Conservation (phyloP, 2,113 vertebrate species). For the Sterrhoptilus dennistouni region DNA sequence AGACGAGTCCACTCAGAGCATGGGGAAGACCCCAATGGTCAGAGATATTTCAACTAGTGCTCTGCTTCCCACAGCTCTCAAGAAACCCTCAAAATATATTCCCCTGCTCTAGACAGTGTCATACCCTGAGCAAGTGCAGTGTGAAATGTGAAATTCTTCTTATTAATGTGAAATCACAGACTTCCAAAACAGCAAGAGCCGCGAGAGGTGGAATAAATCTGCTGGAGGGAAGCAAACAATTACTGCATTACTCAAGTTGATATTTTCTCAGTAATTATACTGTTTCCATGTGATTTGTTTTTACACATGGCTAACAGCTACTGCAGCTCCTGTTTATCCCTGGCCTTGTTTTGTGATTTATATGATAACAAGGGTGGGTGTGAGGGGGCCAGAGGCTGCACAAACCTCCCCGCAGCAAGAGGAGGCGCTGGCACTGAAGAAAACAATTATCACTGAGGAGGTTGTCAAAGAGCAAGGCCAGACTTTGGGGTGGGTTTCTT, state of each 20-base stretch:
- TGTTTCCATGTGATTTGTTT: slow-evolving; percentile 61
- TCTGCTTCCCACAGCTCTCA: background rate
- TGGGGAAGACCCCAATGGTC: background rate
- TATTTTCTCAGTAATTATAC: slow-evolving; percentile 63
- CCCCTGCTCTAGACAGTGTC: background rate
- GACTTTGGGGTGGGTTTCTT: background rate
- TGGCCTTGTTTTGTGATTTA: slow-evolving; percentile 40
- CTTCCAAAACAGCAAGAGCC: slow-evolving; percentile 13
- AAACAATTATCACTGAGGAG: slow-evolving; percentile 11
- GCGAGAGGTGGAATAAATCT: slow-evolving; percentile 35
- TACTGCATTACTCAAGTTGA: slow-evolving; percentile 61
- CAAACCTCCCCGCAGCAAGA: background rate
- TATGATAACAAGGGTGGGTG: slow-evolving; percentile 49
- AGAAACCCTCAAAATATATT: background rate
- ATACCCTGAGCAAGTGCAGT: background rate
- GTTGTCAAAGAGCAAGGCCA: background rate
- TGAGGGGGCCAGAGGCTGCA: background rate
- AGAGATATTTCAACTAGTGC: background rate
- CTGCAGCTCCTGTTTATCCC: slow-evolving; percentile 54
- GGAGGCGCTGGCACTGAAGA: slow-evolving; percentile 13
- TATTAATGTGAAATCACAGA: slow-evolving; percentile 30
- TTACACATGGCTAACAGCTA: slow-evolving; percentile 55
- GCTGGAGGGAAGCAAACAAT: slow-evolving; percentile 62
- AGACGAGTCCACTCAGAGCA: background rate
- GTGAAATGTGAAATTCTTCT: slow-evolving; percentile 22